phyloP scores from a whole-genome alignment of 2,888 invertebrate genomes.

The Matsumyia berberina region DNA sequence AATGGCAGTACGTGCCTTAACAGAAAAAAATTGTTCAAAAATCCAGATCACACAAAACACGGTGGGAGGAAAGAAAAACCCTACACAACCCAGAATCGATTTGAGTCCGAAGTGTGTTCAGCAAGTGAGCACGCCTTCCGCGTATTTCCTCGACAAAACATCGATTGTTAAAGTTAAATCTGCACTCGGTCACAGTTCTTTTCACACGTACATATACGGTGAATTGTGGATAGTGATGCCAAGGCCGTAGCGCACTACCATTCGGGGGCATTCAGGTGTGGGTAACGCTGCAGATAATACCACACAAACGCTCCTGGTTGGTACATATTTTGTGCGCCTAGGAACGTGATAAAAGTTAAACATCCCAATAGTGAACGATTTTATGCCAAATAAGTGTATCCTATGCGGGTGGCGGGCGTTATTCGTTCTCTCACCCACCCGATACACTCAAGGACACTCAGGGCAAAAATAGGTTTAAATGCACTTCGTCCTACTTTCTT shows the following conservation, averaged over 20 bases:
- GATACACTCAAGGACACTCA: background rate
- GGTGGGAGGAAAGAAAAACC: background rate
- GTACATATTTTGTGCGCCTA: constrained; percentile 45
- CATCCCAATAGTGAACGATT: constrained; percentile 59
- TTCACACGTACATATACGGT: constrained; percentile 49
- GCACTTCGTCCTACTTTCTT: constrained; percentile 27
- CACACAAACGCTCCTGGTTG: background rate
- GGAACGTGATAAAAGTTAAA: constrained; percentile 70
- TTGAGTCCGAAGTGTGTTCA: constrained; percentile 41
- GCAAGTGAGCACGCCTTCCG: constrained; percentile 22
- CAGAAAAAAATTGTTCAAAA: constrained; percentile 34
- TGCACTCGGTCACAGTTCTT: constrained; percentile 56
- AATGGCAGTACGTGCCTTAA: constrained; percentile 51
- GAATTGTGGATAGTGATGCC: constrained; percentile 37
- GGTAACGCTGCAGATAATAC: constrained; percentile 5
- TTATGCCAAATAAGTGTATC: constrained; percentile 39
- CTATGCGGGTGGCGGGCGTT: background rate
- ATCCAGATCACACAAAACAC: constrained; percentile 30
- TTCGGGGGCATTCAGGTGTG: constrained; percentile 28
- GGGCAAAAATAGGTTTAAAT: constrained; percentile 1
- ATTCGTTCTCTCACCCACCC: background rate
- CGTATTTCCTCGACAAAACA: constrained; percentile 47
- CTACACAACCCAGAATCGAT: constrained; percentile 55
- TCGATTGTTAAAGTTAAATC: constrained; percentile 60
- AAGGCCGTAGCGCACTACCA: constrained; percentile 29